These are phyloP conservation scores for Planiliza haematocheilus DNA, from an alignment of 2,113 vertebrate species.

Conservation along the genomic window DNA sequence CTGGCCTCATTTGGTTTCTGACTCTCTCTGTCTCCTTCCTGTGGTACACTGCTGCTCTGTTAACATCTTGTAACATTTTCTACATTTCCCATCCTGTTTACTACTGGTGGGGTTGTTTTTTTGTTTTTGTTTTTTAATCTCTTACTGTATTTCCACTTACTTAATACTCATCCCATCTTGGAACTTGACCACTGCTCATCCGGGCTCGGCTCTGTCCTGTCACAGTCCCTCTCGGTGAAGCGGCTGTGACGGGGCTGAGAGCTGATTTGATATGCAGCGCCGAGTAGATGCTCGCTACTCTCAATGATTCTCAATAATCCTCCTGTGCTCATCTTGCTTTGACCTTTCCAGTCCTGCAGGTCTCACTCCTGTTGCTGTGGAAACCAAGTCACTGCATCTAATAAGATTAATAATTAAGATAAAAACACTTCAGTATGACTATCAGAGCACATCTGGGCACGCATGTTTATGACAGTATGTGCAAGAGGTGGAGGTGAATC, in stretches of 20 bases:
- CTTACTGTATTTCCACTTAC: constrained; percentile 60
- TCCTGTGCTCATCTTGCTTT: constrained; percentile 19
- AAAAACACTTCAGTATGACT: background rate
- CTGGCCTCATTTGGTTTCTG: constrained; percentile 78
- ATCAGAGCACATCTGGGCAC: background rate
- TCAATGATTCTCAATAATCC: constrained; percentile 43
- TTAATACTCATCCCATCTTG: constrained; percentile 64
- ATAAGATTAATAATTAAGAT: constrained; percentile 30
- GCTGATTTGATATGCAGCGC: constrained; percentile 29
- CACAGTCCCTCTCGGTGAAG: background rate
- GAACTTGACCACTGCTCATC: constrained; percentile 49
- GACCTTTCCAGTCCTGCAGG: constrained; percentile 41
- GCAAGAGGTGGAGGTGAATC: background rate
- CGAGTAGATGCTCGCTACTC: constrained; percentile 16
- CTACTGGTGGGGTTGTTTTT: constrained; percentile 47
- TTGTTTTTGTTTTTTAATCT: constrained; percentile 26
- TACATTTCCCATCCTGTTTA: constrained; percentile 65
- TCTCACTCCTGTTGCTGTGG: constrained; percentile 30
- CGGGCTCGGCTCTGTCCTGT: constrained; percentile 15
- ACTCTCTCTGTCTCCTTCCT: constrained; percentile 61
- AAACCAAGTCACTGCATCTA: constrained; percentile 22
- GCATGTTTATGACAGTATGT: constrained; percentile 1
- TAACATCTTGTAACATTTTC: constrained; percentile 76
- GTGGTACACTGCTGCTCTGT: constrained; percentile 47
- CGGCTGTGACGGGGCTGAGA: background rate